Conservation (phyloP, 2,888 invertebrate genomes). For the Drosophila limbata region DNA sequence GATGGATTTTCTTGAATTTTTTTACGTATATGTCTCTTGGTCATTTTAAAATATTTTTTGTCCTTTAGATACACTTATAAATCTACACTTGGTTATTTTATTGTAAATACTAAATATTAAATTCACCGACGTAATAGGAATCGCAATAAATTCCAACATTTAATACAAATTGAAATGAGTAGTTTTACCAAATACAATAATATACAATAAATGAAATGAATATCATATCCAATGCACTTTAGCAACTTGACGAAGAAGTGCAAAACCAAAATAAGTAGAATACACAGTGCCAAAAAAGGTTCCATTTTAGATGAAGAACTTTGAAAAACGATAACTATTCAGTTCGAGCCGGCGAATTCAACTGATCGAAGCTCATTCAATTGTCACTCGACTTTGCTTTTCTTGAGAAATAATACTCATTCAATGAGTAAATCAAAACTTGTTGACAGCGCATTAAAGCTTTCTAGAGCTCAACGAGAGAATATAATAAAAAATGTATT, state of each 20-base stretch:
- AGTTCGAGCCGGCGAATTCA: neutral
- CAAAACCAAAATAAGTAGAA: slow-evolving; percentile 11
- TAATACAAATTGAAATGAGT: neutral
- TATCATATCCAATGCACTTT: neutral
- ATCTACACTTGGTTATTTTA: neutral
- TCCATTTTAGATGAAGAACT: slow-evolving; percentile 16
- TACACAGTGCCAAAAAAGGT: neutral
- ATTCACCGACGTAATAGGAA: neutral
- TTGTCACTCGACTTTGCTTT: slow-evolving; percentile 1
- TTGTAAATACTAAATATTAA: neutral
- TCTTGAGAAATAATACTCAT: neutral
- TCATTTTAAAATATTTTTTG: neutral
- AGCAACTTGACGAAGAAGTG: neutral
- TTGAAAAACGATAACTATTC: slow-evolving; percentile 4
- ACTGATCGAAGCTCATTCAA: slow-evolving; percentile 22
- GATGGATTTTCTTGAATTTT: too few relatives aligned
- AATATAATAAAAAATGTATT: neutral
- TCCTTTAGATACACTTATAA: neutral
- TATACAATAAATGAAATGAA: neutral
- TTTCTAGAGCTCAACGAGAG: neutral
- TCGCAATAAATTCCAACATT: slow-evolving; percentile 1
- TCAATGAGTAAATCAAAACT: neutral
- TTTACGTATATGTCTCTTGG: neutral
- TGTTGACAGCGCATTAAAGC: slow-evolving; percentile 4
- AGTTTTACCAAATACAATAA: neutral